Evolutionary conservation across 2,113 vertebrate genomes (phyloP).

Genomic region (Chrysochloris asiatica): DNA sequence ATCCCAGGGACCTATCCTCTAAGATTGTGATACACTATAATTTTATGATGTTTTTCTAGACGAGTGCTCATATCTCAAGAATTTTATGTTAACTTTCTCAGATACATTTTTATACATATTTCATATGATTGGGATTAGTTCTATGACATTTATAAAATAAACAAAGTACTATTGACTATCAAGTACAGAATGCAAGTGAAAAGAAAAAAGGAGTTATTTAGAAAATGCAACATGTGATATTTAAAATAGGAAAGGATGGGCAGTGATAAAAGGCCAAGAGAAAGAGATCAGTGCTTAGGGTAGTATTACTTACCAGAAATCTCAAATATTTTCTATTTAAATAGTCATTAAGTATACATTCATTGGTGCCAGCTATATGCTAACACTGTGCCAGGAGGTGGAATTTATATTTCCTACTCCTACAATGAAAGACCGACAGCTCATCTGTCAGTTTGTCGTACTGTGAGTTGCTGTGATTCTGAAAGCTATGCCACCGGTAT

Average conservation of each 20-base stretch:
- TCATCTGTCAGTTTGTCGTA: too few species aligned
- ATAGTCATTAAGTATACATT: neutral
- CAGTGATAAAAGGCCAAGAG: neutral
- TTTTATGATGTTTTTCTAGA: neutral
- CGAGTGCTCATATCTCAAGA: neutral
- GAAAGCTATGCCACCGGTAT: too few species aligned
- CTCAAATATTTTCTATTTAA: neutral
- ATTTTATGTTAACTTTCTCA: neutral
- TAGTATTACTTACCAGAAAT: neutral
- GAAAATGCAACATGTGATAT: neutral
- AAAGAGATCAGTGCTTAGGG: neutral
- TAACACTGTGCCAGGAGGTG: neutral
- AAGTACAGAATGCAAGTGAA: neutral
- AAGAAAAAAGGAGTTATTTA: neutral
- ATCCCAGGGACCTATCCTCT: neutral
- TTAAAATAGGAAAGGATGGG: neutral
- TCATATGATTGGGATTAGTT: neutral
- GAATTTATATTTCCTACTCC: neutral
- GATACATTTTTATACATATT: accelerated
- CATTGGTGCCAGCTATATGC: neutral
- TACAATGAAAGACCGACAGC: neutral
- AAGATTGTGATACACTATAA: neutral
- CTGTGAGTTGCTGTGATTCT: too few species aligned
- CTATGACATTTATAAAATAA: neutral
- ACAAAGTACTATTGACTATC: neutral